These are phyloP conservation scores for Palloptera scutellata DNA, from an alignment of 2,888 invertebrate genomes.

Conservation along the genomic window DNA sequence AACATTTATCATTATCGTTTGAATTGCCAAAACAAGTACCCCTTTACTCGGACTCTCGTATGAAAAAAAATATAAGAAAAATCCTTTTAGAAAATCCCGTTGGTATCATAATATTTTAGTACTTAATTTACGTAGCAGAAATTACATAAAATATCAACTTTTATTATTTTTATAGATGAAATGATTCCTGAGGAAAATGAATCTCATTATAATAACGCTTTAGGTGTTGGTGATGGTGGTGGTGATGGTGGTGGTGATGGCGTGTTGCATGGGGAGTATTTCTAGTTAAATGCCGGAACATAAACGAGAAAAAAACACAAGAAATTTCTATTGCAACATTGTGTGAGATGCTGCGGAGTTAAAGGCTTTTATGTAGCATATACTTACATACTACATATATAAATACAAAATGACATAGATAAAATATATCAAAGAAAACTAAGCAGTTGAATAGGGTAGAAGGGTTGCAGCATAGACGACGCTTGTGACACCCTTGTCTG, in stretches of 20 bases:
- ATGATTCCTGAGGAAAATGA: constrained; percentile 27
- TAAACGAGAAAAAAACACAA: constrained; percentile 17
- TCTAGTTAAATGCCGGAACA: constrained; percentile 15
- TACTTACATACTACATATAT: no score
- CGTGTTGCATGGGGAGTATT: not conserved
- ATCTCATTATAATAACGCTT: constrained; percentile 39
- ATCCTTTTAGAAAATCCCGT: constrained; percentile 37
- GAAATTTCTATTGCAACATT: constrained; percentile 6
- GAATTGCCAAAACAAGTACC: constrained; percentile 13
- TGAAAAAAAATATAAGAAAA: not conserved
- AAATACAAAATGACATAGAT: not conserved
- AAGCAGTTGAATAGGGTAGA: no score
- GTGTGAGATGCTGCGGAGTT: no score
- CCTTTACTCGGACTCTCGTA: no score
- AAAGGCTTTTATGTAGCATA: no score
- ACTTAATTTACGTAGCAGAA: constrained; percentile 54
- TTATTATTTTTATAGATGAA: constrained; percentile 44
- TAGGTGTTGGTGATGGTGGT: not conserved
- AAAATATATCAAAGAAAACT: constrained; percentile 14
- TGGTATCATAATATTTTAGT: constrained; percentile 52
- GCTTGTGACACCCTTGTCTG: not conserved
- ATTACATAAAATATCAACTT: constrained; percentile 59
- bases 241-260: not conserved
- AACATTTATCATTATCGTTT: constrained; percentile 54
- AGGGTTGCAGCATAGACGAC: not conserved